Evolutionary conservation across 2,888 invertebrate species (phyloP).

Genomic region (Drosophila peninsularis): DNA sequence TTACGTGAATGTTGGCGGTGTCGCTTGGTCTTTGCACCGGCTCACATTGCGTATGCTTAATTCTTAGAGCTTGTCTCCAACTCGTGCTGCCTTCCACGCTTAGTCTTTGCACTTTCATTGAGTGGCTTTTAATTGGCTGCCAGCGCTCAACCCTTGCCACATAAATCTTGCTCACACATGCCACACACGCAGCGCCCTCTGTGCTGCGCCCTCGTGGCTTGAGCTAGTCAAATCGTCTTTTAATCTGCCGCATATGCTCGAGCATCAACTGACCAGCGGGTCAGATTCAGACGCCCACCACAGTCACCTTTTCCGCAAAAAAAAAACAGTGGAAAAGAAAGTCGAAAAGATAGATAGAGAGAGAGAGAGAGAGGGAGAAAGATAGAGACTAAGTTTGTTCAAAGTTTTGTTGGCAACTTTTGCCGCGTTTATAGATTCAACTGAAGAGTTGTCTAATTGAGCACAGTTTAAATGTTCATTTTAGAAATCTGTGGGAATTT

Average conservation of each 20-base stretch:
- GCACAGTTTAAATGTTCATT: constrained; percentile 25
- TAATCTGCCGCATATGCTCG: constrained; percentile 72
- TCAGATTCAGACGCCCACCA: constrained; percentile 22
- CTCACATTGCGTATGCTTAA: constrained; percentile 73
- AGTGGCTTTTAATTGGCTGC: constrained; percentile 74
- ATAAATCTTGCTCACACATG: constrained; percentile 62
- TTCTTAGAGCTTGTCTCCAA: constrained; percentile 26
- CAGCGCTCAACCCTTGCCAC: constrained; percentile 55
- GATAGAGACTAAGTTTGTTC: constrained; percentile 37
- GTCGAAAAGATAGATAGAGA: background rate
- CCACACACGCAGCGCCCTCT: constrained; percentile 3
- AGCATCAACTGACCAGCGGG: constrained; percentile 60
- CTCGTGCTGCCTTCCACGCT: background rate
- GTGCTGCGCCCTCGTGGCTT: constrained; percentile 22
- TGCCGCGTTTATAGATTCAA: constrained; percentile 41
- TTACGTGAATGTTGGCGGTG: constrained; percentile 29
- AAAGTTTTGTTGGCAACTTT: constrained; percentile 38
- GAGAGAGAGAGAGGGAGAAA: constrained; percentile 2
- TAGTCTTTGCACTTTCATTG: constrained; percentile 58
- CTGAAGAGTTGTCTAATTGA: constrained; percentile 35
- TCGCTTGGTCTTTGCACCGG: constrained; percentile 19
- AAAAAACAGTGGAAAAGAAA: background rate
- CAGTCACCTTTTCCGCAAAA: constrained; percentile 2
- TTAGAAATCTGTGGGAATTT: constrained; percentile 18
- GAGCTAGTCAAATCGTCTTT: constrained; percentile 71